Evolutionary conservation across 2,113 vertebrate species (phyloP).

Genomic region (Corythornis cristatus): DNA sequence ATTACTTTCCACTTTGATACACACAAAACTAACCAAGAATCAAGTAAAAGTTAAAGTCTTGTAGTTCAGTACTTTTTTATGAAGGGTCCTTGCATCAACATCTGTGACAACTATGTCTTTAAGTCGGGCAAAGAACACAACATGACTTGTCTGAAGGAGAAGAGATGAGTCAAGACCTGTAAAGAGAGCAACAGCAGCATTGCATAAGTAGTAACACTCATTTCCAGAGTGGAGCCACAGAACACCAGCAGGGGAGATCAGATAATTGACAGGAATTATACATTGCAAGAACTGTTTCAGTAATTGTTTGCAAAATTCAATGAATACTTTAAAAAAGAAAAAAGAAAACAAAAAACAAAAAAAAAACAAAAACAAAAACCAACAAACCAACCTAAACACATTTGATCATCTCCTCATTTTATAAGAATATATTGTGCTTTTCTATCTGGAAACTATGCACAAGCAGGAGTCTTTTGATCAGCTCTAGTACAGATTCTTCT

Average conservation of each 20-base stretch:
- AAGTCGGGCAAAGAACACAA: constrained; percentile 86
- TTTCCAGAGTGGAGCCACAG: neutral
- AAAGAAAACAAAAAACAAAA: neutral
- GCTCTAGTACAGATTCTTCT: neutral
- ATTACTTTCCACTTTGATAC: neutral
- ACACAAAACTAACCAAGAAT: constrained; percentile 13
- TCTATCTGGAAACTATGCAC: neutral
- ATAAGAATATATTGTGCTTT: too few species aligned
- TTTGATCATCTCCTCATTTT: neutral
- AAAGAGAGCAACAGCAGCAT: neutral
- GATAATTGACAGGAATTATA: neutral
- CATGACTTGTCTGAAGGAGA: constrained; percentile 83
- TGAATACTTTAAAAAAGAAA: neutral
- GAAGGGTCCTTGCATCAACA: constrained; percentile 85
- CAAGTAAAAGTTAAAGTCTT: constrained; percentile 6
- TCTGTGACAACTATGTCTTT: constrained; percentile 90
- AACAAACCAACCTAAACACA: neutral
- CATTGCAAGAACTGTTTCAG: neutral
- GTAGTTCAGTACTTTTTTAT: constrained; percentile 85
- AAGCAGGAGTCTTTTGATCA: neutral
- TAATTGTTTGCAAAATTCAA: neutral
- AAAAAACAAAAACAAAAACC: neutral
- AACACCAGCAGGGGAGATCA: neutral
- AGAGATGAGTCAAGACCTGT: constrained; percentile 89
- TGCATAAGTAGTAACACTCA: neutral